A percentile compares a stretch with the other conserved stretches of the same genome.
These are phyloP conservation scores for Stigmatopora argus DNA, from an alignment of 2,113 vertebrate species.

Conservation along the genomic window DNA sequence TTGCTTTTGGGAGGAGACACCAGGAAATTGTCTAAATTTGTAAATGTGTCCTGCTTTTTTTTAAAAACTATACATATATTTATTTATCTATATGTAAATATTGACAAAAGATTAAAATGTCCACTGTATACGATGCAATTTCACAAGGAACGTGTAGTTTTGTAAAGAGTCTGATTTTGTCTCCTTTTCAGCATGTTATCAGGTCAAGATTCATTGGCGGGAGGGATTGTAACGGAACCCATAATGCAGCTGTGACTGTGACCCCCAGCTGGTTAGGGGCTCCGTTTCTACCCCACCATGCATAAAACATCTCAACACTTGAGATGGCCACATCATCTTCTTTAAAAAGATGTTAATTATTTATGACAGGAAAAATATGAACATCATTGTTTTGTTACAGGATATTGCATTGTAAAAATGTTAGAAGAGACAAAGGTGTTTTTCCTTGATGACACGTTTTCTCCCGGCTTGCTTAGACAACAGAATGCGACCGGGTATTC, in stretches of 20 bases:
- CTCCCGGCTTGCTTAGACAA: constrained; percentile 87
- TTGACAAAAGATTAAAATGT: neutral
- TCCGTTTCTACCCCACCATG: constrained; percentile 70
- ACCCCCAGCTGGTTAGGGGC: constrained; percentile 68
- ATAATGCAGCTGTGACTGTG: constrained; percentile 75
- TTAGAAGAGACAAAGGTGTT: constrained; percentile 42
- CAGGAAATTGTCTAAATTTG: neutral
- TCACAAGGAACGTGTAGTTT: neutral
- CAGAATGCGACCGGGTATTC: constrained; percentile 87
- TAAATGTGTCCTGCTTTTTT: neutral
- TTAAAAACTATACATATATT: too few species aligned
- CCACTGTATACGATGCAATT: neutral
- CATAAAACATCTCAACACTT: constrained; percentile 32
- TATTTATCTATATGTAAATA: neutral
- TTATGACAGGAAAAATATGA: constrained; percentile 1
- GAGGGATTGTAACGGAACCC: constrained; percentile 78
- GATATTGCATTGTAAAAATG: neutral
- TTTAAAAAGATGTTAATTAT: neutral
- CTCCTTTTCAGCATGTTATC: neutral
- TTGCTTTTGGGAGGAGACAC: neutral
- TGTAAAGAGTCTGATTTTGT: neutral
- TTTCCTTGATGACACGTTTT: constrained; percentile 99
- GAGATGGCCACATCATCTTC: neutral
- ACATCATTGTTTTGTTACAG: neutral
- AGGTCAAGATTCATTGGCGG: constrained; percentile 32